phyloP scores from a whole-genome alignment of 2,113 vertebrate genomes.

The Actenoides hombroni region DNA sequence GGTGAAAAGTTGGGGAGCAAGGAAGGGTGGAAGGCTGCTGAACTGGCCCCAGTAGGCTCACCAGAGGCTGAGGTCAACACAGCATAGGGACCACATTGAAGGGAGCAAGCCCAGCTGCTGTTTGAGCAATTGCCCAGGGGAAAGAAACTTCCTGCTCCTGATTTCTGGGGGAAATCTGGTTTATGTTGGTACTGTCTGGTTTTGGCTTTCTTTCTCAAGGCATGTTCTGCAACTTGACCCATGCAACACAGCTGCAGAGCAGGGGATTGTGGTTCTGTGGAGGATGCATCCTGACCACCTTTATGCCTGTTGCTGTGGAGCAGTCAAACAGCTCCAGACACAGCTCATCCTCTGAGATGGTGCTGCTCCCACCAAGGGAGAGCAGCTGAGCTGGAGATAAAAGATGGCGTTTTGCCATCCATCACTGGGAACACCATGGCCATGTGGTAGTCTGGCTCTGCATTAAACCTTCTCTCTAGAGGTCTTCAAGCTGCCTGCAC shows the following conservation, averaged over 20 bases:
- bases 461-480: neutral
- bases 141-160: constrained; percentile 3
- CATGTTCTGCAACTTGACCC: neutral
- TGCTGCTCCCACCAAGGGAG: neutral
- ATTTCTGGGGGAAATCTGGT: constrained; percentile 14
- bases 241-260: neutral
- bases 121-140: neutral
- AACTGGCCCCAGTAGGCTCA: neutral
- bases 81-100: accelerated
- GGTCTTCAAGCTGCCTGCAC: neutral
- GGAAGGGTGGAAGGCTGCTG: neutral
- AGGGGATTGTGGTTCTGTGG: neutral
- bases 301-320: neutral
- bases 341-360: neutral
- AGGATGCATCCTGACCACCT: neutral
- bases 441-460: neutral
- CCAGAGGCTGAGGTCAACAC: neutral
- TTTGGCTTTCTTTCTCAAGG: neutral
- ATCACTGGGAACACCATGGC: accelerated
- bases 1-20: neutral
- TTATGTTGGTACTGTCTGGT: neutral
- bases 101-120: neutral
- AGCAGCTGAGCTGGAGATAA: neutral
- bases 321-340: neutral
- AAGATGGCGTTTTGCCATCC: neutral